Conservation (phyloP, 1,140 invertebrate genomes). For the Cydia fagiglandana region DNA sequence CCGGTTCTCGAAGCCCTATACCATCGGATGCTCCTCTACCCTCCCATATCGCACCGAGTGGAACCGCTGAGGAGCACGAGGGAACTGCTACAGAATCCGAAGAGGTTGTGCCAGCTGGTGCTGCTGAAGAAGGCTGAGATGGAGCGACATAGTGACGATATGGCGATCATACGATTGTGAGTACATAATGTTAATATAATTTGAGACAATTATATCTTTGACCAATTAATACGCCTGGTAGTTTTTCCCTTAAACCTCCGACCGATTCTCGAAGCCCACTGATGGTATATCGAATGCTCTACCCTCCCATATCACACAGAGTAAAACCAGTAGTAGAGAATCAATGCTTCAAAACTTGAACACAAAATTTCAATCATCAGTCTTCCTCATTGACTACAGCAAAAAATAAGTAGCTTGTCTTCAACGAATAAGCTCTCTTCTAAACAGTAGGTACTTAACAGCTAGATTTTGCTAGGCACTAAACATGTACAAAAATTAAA, state of each 20-base stretch:
- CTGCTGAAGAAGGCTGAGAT: conserved; percentile 84
- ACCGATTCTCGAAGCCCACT: no score
- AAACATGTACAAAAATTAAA: no score
- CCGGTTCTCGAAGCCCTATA: conserved; percentile 95
- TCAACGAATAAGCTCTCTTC: no score
- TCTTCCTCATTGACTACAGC: no score
- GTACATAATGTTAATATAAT: conserved; percentile 49
- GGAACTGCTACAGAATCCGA: conserved; percentile 86
- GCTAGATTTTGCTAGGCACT: no score
- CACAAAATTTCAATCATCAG: no score
- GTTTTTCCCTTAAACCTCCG: background rate
- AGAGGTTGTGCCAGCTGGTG: conserved; percentile 84
- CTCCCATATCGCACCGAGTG: conserved; percentile 89
- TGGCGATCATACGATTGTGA: conserved; percentile 94
- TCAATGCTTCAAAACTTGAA: no score
- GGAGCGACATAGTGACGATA: conserved; percentile 91
- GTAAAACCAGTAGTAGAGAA: no score
- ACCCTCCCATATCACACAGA: no score
- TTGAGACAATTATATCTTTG: background rate
- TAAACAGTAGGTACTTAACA: no score
- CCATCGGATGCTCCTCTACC: conserved; percentile 94
- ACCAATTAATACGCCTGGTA: background rate
- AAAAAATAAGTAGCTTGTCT: no score
- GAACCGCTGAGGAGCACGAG: conserved; percentile 91
- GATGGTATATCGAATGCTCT: no score